Evolutionary conservation across 2,797 vertebrate species (phyloP).

Genomic region (Notamacropus eugenii): DNA sequence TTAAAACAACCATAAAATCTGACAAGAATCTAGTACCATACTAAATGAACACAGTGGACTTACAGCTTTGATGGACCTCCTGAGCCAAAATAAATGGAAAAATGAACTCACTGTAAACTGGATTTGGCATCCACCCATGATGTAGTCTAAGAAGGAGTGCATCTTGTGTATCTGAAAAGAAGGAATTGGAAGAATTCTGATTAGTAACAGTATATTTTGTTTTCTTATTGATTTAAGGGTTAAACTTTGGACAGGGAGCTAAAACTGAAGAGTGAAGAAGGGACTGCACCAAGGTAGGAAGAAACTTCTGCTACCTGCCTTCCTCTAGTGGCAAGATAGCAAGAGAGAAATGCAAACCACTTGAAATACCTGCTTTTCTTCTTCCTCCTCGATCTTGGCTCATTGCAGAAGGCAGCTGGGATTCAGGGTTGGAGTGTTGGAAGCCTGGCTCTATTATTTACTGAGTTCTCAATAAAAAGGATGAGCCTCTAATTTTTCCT

Average conservation of each 20-base stretch:
- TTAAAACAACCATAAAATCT: not conserved
- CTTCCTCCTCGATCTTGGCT: not conserved
- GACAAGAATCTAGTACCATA: conserved; percentile 43
- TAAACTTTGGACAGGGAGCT: not conserved
- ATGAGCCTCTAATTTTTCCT: not conserved
- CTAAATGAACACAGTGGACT: not conserved
- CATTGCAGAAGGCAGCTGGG: not conserved
- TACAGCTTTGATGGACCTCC: not conserved
- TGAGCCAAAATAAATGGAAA: conserved; percentile 39
- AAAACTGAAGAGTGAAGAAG: not conserved
- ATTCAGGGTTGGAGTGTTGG: not conserved
- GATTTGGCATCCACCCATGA: conserved; percentile 99
- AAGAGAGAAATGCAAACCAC: not conserved
- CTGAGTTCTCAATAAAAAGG: not conserved
- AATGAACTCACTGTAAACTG: conserved; percentile 96
- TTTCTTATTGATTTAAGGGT: not conserved
- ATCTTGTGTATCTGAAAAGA: conserved; percentile 96
- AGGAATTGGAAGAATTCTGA: conserved; percentile 60
- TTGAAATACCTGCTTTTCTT: not conserved
- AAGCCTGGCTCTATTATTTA: not conserved
- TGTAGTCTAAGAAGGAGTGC: conserved; percentile 99
- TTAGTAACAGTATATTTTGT: conserved; percentile 54
- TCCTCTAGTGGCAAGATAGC: not conserved
- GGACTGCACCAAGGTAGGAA: not conserved
- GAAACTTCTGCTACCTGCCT: not conserved